These are phyloP conservation scores for Ctenicera cuprea DNA, from an alignment of 2,888 invertebrate species.

Conservation along the genomic window DNA sequence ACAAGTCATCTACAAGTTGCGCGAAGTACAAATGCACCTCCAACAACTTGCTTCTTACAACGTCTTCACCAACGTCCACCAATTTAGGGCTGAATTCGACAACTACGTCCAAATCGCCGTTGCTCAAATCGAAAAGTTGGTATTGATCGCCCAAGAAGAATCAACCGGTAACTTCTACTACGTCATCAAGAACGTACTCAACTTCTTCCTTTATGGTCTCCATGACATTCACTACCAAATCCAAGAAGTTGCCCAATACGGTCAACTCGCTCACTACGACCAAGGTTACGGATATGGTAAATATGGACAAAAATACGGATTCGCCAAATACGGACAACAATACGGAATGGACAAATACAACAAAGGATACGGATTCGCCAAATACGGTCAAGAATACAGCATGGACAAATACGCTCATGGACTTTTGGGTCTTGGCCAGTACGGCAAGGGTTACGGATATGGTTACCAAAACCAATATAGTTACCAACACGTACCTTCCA, in stretches of 20 bases:
- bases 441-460: slow-evolving; percentile 6
- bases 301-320: too few species aligned
- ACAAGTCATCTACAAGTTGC: slow-evolving; percentile 16
- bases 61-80: slow-evolving; percentile 1
- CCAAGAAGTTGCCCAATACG: too few species aligned
- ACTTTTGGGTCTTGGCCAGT: background rate
- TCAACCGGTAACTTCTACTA: slow-evolving; percentile 1
- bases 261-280: too few species aligned
- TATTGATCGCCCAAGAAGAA: slow-evolving; percentile 9
- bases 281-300: too few species aligned
- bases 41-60: background rate
- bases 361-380: background rate
- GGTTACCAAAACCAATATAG: background rate
- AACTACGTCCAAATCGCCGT: background rate
- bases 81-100: background rate
- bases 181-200: slow-evolving; percentile 26
- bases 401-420: too few species aligned
- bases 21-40: background rate
- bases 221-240: too few species aligned
- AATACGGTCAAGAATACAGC: background rate
- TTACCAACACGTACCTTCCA: too few species aligned
- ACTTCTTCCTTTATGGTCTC: background rate
- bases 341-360: background rate
- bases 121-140: slow-evolving; percentile 15
- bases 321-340: too few species aligned